Conservation (phyloP, 1,140 invertebrate genomes). For the Mesaphorura yosii region DNA sequence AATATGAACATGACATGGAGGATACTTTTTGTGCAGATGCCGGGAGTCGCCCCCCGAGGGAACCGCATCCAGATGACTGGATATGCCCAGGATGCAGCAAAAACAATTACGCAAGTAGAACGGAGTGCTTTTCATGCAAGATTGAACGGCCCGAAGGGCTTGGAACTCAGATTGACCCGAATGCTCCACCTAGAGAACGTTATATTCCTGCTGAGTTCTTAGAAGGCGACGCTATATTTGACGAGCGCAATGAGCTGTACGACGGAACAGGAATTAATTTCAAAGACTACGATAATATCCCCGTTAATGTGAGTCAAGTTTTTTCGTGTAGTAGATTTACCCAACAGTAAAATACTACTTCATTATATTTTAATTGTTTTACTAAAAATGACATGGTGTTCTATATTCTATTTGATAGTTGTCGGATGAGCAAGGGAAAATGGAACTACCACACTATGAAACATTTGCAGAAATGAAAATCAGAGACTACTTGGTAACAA, state of each 20-base stretch:
- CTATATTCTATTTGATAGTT: not conserved
- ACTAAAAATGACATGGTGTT: not conserved
- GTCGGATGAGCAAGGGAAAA: not conserved
- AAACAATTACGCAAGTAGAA: no score
- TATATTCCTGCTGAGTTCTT: constrained; percentile 72
- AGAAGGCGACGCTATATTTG: constrained; percentile 35
- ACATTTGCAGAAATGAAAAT: constrained; percentile 60
- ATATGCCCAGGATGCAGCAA: no score
- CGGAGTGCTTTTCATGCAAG: no score
- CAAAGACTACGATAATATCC: constrained; percentile 67
- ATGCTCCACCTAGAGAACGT: constrained; percentile 45
- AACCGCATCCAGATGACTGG: no score
- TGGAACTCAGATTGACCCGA: constrained; percentile 12
- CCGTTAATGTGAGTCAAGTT: constrained; percentile 51
- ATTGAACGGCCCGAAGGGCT: constrained; percentile 26
- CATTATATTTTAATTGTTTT: not conserved
- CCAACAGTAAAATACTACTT: no score
- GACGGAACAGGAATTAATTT: constrained; percentile 77
- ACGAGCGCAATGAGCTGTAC: constrained; percentile 59
- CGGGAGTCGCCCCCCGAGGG: no score
- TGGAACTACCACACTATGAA: not conserved
- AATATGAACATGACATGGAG: no score
- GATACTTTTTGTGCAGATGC: no score
- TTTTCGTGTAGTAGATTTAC: no score
- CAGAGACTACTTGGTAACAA: constrained; percentile 54